These are phyloP conservation scores for Chaetura pelagica DNA, from an alignment of 2,113 vertebrate genomes.

Conservation along the genomic window DNA sequence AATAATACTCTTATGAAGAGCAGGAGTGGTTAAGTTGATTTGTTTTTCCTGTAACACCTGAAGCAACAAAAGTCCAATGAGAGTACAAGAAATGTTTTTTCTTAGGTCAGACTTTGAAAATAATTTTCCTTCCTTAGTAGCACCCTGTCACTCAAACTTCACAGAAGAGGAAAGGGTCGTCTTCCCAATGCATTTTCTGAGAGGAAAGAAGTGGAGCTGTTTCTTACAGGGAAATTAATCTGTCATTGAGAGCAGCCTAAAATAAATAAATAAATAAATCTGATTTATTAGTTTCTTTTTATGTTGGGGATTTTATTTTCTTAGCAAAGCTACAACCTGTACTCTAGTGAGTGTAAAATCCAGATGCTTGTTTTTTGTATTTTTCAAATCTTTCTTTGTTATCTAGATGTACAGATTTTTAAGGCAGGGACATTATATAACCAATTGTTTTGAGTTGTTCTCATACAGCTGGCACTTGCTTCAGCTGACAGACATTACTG, in stretches of 20 bases:
- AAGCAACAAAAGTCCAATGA: conserved; percentile 66
- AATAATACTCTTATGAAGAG: conserved; percentile 66
- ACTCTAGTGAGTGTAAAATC: neutral
- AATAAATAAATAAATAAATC: neutral
- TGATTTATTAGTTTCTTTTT: conserved; percentile 22
- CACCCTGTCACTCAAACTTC: conserved; percentile 67
- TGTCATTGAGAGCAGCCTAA: neutral
- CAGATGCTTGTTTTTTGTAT: conserved; percentile 4
- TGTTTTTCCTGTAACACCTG: conserved; percentile 74
- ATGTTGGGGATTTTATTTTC: neutral
- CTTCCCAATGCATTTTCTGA: conserved; percentile 6
- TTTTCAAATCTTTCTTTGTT: conserved; percentile 15
- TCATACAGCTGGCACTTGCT: conserved; percentile 9
- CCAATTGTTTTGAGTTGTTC: conserved; percentile 38
- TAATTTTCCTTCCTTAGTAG: conserved; percentile 48
- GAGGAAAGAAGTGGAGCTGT: neutral
- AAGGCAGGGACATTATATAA: conserved; percentile 24
- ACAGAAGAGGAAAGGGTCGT: conserved; percentile 21
- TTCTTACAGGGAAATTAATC: conserved; percentile 17
- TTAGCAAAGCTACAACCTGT: neutral
- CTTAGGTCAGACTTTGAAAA: conserved; percentile 70
- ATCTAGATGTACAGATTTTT: conserved; percentile 40
- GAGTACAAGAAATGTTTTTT: conserved; percentile 48
- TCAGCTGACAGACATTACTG: neutral
- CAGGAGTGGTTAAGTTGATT: conserved; percentile 51